phyloP scores from a whole-genome alignment of 2,113 vertebrate genomes.

The Pan paniscus region DNA sequence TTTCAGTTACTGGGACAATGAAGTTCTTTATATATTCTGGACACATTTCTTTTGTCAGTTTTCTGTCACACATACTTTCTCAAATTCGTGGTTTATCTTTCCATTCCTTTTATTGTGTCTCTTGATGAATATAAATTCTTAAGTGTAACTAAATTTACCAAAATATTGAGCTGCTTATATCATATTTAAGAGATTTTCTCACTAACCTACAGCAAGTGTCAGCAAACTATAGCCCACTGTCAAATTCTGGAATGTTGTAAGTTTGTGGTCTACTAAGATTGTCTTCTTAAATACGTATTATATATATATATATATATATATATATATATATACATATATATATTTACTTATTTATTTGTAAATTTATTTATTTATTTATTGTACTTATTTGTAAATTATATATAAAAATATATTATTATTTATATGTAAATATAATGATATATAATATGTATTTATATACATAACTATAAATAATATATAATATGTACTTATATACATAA shows the following conservation, averaged over 20 bases:
- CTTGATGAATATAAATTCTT: not conserved
- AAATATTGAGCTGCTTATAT: not conserved
- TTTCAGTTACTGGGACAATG: not conserved
- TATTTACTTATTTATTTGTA: too few relatives aligned
- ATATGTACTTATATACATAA: too few relatives aligned
- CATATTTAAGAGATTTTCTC: not conserved
- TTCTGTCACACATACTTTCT: not conserved
- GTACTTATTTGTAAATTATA: too few relatives aligned
- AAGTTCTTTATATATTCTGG: not conserved
- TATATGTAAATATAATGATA: too few relatives aligned
- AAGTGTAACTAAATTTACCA: not conserved
- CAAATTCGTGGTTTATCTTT: not conserved
- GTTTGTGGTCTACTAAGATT: not conserved
- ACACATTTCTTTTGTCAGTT: not conserved
- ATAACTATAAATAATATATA: too few relatives aligned
- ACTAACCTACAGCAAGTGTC: not conserved
- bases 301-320: too few relatives aligned
- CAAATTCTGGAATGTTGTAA: not conserved
- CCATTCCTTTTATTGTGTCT: not conserved
- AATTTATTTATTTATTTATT: too few relatives aligned
- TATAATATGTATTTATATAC: too few relatives aligned
- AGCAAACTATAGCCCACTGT: not conserved
- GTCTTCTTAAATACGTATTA: not conserved
- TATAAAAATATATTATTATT: too few relatives aligned
- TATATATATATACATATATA: too few relatives aligned